These are phyloP conservation scores for Gnatocerus cornutus DNA, from an alignment of 2,888 invertebrate species.

Conservation along the genomic window DNA sequence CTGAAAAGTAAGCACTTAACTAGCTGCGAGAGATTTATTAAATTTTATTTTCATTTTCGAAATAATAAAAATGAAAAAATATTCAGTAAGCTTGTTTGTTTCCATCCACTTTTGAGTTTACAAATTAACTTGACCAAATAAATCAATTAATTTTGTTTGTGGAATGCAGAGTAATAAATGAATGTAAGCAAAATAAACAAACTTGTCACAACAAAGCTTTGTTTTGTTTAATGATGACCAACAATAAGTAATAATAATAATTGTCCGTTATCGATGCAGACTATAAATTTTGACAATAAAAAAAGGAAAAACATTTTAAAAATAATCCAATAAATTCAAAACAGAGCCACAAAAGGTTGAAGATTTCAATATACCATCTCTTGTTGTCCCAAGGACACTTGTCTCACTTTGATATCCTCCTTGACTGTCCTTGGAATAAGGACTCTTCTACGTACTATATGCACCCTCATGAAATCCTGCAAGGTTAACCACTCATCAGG, in stretches of 20 bases:
- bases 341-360: constrained; percentile 14
- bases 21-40: neutral
- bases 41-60: neutral
- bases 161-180: no score
- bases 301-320: neutral
- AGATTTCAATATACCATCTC: constrained; percentile 18
- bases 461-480: neutral
- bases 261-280: no score
- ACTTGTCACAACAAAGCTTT: no score
- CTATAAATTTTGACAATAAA: neutral
- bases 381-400: constrained; percentile 35
- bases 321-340: constrained; percentile 16
- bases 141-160: no score
- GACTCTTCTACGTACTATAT: constrained; percentile 41
- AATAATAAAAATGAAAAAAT: no score
- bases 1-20: neutral
- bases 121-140: no score
- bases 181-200: no score
- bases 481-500: constrained; percentile 18
- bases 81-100: no score
- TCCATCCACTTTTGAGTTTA: no score
- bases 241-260: no score
- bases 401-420: constrained; percentile 57
- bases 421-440: constrained; percentile 57
- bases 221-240: no score